A percentile compares a stretch with the other conserved stretches of the same genome.
Evolutionary conservation across 2,888 invertebrate species (phyloP).

Genomic region (Anoncus sp.): DNA sequence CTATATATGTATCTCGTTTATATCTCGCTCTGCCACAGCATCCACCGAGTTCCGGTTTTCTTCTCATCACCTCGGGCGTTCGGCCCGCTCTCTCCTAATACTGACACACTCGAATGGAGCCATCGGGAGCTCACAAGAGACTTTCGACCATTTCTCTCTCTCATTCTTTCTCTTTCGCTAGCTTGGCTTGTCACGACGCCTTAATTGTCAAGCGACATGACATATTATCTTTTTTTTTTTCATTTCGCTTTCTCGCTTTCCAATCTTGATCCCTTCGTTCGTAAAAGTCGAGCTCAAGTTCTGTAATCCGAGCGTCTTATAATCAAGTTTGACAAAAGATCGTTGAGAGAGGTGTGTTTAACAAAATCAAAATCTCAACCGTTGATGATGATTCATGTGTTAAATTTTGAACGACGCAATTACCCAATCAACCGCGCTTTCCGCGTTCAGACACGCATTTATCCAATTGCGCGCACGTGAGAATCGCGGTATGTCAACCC

Average conservation of each 20-base stretch:
- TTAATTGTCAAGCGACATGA: slow-evolving; percentile 57
- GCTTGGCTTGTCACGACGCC: slow-evolving; percentile 36
- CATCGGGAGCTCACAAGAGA: slow-evolving; percentile 45
- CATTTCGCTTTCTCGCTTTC: slow-evolving; percentile 31
- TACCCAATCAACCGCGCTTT: neutral
- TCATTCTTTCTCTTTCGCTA: slow-evolving; percentile 9
- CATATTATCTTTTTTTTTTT: slow-evolving; percentile 29
- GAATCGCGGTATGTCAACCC: neutral
- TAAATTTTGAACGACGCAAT: slow-evolving; percentile 5
- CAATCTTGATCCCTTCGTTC: slow-evolving; percentile 19
- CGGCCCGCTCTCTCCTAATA: slow-evolving; percentile 58
- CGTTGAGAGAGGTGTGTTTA: neutral
- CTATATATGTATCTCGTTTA: slow-evolving; percentile 39
- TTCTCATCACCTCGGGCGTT: slow-evolving; percentile 56
- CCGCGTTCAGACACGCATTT: slow-evolving; percentile 32
- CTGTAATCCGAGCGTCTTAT: neutral
- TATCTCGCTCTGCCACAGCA: slow-evolving; percentile 43
- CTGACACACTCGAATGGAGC: slow-evolving; percentile 53
- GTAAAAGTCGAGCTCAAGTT: slow-evolving; percentile 19
- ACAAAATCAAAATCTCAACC: slow-evolving; percentile 3
- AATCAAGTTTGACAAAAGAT: slow-evolving; percentile 17
- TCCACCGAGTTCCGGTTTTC: slow-evolving; percentile 58
- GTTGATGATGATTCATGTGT: slow-evolving; percentile 7
- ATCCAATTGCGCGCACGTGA: slow-evolving; percentile 4
- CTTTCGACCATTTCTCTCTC: slow-evolving; percentile 46